phyloP scores from a whole-genome alignment of 2,797 vertebrate species.

The Sebastes cheni region DNA sequence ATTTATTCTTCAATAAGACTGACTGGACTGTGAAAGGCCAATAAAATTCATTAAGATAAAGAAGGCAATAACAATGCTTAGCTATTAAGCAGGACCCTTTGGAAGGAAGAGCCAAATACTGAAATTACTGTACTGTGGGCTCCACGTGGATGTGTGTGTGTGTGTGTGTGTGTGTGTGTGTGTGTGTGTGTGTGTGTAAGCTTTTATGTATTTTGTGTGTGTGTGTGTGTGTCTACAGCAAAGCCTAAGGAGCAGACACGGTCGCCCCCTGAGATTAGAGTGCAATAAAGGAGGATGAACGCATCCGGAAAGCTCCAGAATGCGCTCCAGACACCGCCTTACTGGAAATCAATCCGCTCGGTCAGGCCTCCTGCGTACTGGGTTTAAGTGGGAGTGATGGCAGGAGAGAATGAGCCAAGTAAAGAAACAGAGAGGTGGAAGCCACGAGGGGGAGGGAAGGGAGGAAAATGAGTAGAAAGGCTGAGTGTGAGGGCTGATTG shows the following conservation, averaged over 20 bases:
- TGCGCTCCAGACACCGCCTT: slow-evolving; percentile 68
- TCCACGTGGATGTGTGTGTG: slow-evolving; percentile 18
- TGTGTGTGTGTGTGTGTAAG: slow-evolving; percentile 27
- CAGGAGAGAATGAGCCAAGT: slow-evolving; percentile 53
- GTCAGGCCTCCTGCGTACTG: slow-evolving; percentile 65
- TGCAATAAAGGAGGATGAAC: slow-evolving; percentile 81
- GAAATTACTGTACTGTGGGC: slow-evolving; percentile 40
- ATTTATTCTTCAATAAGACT: slow-evolving; percentile 52
- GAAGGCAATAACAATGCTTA: slow-evolving; percentile 56
- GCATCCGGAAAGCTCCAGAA: slow-evolving; percentile 70
- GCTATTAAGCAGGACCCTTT: slow-evolving; percentile 55
- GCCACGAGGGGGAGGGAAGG: not conserved
- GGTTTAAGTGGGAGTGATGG: slow-evolving; percentile 74
- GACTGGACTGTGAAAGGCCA: slow-evolving; percentile 45
- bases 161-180: slow-evolving; percentile 33
- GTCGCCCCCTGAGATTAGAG: slow-evolving; percentile 72
- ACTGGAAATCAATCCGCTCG: slow-evolving; percentile 79
- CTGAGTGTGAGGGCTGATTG: slow-evolving; percentile 45
- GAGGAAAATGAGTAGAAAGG: slow-evolving; percentile 23
- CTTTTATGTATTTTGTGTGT: slow-evolving; percentile 44
- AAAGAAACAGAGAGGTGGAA: slow-evolving; percentile 30
- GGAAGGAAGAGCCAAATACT: slow-evolving; percentile 34
- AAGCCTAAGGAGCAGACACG: slow-evolving; percentile 66
- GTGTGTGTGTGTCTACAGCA: slow-evolving; percentile 45
- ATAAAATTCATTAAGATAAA: slow-evolving; percentile 60